Evolutionary conservation across 2,797 vertebrate genomes (phyloP), one percentile per base, ranked within the genome.

Genomic region (Crax fasciolata): DNA sequence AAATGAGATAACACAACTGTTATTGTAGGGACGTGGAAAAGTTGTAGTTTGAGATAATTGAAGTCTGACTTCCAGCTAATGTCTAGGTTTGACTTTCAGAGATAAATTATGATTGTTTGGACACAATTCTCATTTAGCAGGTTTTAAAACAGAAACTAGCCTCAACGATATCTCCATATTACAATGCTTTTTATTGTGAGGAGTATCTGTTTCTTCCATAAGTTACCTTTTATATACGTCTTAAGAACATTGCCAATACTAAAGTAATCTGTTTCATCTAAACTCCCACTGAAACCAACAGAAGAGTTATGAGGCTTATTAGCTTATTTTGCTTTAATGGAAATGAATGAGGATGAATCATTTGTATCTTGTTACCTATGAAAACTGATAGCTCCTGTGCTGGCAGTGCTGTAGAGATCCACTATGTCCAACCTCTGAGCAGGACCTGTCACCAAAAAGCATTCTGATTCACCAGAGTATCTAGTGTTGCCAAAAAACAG

Each of bases 1-100:
- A 86, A 67, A 14, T 18, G 68, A 92, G 86, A 87, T 88, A 94
- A 86, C 30, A 84, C 41, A 67, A 84, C 27, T 58, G 19, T 78
- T 68, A 41, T 92, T 74, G 17, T 7, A 46, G 43, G 51, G 61
- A 65, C 10, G 66, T 51, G 43, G 61, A 65, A 76, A 83, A 13
- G 13, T n/a, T 68, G 12, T 43, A 13, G 28, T 48, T 52, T 20
- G 43, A 43, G 61, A 72, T 43, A 87, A 76, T 1, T 79, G 20
- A 30, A 67, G 25, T 16, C 77, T 74, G 18, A n/a, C 9, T 77
- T 48, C 35, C 35, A 68, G 48, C 27, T 49, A 10, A 13, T n/a
- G 38, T 52, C 35, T 24, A 27, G 9, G 11, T 39, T 66, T 86
- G 59, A 12, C 5, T 82, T 52, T 24, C 44, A 30, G 25, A 32